phyloP scores from a whole-genome alignment of 2,113 vertebrate species.

The Paraplagusia blochii region DNA sequence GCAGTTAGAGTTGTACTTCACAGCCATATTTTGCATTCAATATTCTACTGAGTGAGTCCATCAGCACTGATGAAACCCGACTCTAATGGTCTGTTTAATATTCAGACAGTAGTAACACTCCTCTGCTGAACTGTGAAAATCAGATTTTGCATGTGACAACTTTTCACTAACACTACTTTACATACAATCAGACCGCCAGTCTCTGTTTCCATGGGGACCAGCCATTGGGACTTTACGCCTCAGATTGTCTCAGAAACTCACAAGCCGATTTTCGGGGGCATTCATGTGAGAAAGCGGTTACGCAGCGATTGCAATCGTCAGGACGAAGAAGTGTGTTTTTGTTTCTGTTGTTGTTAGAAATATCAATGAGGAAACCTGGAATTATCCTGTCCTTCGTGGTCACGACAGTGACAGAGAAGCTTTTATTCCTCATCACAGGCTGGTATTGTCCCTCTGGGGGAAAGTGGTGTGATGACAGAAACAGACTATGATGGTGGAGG shows the following conservation, averaged over 20 bases:
- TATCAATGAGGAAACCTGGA: conserved; percentile 34
- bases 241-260: conserved; percentile 55
- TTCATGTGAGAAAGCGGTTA: conserved; percentile 43
- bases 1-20: no score
- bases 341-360: conserved; percentile 19
- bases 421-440: conserved; percentile 46
- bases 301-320: conserved; percentile 38
- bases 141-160: conserved; percentile 36
- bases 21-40: no score
- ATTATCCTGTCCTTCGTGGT: conserved; percentile 16
- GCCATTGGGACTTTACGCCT: conserved; percentile 42
- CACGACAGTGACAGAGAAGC: conserved; percentile 26
- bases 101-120: neutral
- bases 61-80: neutral
- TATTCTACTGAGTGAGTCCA: no score
- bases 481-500: conserved; percentile 11
- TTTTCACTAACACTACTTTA: conserved; percentile 53
- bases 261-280: conserved; percentile 47
- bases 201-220: conserved; percentile 62
- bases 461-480: conserved; percentile 16
- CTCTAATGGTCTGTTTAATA: conserved; percentile 2
- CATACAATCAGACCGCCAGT: conserved; percentile 50
- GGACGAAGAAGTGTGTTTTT: conserved; percentile 13
- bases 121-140: neutral
- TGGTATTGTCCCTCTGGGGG: conserved; percentile 28